Conservation (phyloP, 1,140 invertebrate species). For the Drosophila malerkotliana region DNA sequence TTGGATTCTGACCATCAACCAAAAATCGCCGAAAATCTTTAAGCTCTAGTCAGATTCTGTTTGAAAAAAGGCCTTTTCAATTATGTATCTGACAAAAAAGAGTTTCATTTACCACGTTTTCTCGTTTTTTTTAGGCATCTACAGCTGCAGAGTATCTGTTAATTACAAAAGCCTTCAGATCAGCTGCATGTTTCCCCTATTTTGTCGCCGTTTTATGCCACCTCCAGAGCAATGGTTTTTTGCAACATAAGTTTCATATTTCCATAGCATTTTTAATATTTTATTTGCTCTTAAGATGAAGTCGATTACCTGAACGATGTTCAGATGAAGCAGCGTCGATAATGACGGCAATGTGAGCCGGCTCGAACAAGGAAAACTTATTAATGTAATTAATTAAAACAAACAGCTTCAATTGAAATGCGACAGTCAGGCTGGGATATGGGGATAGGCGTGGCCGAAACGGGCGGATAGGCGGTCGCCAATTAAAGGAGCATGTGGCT, state of each 20-base stretch:
- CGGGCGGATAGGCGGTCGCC: constrained; percentile 40
- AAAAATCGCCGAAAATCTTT: constrained; percentile 24
- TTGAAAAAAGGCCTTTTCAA: constrained; percentile 6
- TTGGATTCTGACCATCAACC: constrained; percentile 51
- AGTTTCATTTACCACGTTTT: constrained; percentile 24
- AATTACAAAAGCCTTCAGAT: constrained; percentile 1
- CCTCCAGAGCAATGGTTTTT: constrained; percentile 34
- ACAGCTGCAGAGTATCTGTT: constrained; percentile 43
- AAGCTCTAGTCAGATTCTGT: constrained; percentile 27
- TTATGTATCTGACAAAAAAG: constrained; percentile 8
- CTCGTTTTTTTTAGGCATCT: constrained; percentile 1
- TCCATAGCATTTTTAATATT: too few relatives aligned
- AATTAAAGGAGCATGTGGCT: constrained; percentile 71
- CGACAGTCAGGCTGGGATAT: constrained; percentile 9
- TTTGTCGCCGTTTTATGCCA: not conserved
- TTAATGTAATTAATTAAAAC: constrained; percentile 79
- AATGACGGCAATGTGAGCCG: constrained; percentile 47
- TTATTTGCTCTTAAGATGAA: constrained; percentile 16
- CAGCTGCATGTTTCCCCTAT: not conserved
- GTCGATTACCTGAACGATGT: constrained; percentile 27
- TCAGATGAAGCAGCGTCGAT: constrained; percentile 25
- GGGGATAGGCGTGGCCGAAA: constrained; percentile 2
- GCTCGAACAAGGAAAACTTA: constrained; percentile 65
- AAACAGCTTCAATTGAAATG: constrained; percentile 75
- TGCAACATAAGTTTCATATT: constrained; percentile 25